Percentiles rank a stretch among this genome's conserved stretches.
These are phyloP conservation scores for Trachelus iudaicus DNA, from an alignment of 2,888 invertebrate genomes.

Conservation along the genomic window DNA sequence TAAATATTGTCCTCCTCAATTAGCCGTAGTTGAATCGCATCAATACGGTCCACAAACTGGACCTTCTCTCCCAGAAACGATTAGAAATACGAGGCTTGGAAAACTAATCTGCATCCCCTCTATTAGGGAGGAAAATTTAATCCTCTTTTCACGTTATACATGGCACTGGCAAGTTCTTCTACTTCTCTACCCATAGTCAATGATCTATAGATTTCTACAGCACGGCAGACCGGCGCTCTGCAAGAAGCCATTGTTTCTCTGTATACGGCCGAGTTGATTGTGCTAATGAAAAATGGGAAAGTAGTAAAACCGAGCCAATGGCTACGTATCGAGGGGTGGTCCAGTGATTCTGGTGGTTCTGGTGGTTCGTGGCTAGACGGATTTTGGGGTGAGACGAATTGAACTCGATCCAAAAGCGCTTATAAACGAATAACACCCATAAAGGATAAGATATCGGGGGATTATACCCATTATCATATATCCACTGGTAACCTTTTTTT, in stretches of 20 bases:
- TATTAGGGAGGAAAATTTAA: conserved; percentile 24
- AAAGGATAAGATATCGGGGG: conserved; percentile 49
- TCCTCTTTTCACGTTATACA: conserved; percentile 12
- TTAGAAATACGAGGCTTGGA: conserved; percentile 31
- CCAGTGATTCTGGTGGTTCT: conserved; percentile 23
- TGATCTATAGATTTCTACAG: conserved; percentile 39
- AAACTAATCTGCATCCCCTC: conserved; percentile 23
- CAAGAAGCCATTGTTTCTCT: conserved; percentile 45
- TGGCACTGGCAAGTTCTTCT: background rate
- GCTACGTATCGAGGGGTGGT: conserved; percentile 25
- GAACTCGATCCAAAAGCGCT: conserved; percentile 55
- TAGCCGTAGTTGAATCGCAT: background rate
- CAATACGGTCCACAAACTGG: background rate
- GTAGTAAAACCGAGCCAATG: conserved; percentile 41
- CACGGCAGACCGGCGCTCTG: conserved; percentile 13
- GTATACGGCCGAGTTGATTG: conserved; percentile 37
- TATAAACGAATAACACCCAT: conserved; percentile 52
- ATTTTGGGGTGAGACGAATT: conserved; percentile 36
- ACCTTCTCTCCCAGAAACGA: conserved; percentile 29
- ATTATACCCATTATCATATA: conserved; percentile 50
- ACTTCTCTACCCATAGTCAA: conserved; percentile 18
- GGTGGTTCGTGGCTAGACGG: conserved; percentile 4
- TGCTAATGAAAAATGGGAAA: conserved; percentile 55
- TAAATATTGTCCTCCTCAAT: background rate
- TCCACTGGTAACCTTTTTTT: conserved; percentile 28